These are phyloP conservation scores for Prolemur simus DNA, from an alignment of 2,113 vertebrate genomes.

Conservation along the genomic window DNA sequence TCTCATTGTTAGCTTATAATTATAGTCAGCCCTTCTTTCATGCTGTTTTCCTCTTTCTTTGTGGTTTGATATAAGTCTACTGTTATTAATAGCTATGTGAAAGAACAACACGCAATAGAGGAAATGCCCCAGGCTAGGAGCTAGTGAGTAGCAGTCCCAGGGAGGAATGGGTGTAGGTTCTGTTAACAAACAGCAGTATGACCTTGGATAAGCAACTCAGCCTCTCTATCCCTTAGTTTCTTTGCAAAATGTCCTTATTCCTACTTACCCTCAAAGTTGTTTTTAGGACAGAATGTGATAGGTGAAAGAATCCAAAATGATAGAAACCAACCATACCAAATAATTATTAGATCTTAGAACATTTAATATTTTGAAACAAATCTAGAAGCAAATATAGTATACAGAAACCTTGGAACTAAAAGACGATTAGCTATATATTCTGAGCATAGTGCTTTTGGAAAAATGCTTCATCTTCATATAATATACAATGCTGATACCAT, in stretches of 20 bases:
- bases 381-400: not conserved
- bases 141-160: not conserved
- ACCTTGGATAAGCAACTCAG: not conserved
- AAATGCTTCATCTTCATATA: not conserved
- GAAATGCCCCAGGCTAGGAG: not conserved
- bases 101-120: not conserved
- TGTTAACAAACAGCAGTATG: not conserved
- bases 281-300: not conserved
- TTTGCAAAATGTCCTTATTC: conserved; percentile 20
- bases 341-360: not conserved
- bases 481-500: not conserved
- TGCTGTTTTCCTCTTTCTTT: not conserved
- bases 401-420: not conserved
- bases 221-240: not conserved
- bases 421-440: not conserved
- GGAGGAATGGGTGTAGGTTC: not conserved
- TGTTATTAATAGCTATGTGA: not conserved
- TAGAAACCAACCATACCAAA: not conserved
- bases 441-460: not conserved
- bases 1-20: not conserved
- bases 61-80: not conserved
- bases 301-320: not conserved
- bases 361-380: conserved; percentile 31
- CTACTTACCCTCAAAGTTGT: not conserved
- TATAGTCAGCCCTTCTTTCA: not conserved